phyloP scores from a whole-genome alignment of 1,140 invertebrate genomes.

The Cydia pomonella region DNA sequence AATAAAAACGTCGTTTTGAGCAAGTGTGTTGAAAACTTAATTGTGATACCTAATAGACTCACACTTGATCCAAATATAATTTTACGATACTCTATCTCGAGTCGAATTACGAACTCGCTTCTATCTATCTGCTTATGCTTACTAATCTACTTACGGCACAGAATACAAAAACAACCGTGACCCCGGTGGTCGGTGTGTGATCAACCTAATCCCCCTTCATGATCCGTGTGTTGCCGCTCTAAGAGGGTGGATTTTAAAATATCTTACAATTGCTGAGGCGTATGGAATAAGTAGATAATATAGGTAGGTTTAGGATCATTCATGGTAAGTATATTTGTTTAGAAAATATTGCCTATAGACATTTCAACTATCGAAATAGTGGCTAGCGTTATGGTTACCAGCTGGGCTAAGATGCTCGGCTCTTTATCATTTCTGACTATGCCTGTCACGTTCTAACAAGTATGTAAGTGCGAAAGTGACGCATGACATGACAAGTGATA shows the following conservation, averaged over 20 bases:
- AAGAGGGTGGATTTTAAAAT: constrained; percentile 18
- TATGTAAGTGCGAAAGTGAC: too few species aligned
- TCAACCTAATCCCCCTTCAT: constrained; percentile 25
- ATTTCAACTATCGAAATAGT: too few species aligned
- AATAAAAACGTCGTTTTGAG: too few species aligned
- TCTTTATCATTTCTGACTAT: too few species aligned
- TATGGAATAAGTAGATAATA: constrained; percentile 14
- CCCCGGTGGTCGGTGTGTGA: constrained; percentile 18
- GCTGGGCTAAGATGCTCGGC: too few species aligned
- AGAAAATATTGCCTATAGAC: too few species aligned
- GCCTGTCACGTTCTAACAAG: too few species aligned
- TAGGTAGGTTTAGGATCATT: background rate
- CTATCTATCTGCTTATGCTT: constrained; percentile 6
- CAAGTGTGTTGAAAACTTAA: too few species aligned
- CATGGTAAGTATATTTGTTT: background rate
- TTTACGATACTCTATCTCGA: background rate
- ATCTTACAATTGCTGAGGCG: background rate
- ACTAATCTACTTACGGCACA: constrained; percentile 9
- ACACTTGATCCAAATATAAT: background rate
- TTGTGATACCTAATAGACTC: background rate
- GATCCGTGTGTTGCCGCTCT: constrained; percentile 7
- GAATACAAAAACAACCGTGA: constrained; percentile 19
- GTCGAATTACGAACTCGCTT: background rate
- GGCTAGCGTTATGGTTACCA: too few species aligned
- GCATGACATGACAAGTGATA: too few species aligned